Base-by-base conservation (phyloP, 2,888 invertebrate species). In the Macrosoma leucophasiata region DNA sequence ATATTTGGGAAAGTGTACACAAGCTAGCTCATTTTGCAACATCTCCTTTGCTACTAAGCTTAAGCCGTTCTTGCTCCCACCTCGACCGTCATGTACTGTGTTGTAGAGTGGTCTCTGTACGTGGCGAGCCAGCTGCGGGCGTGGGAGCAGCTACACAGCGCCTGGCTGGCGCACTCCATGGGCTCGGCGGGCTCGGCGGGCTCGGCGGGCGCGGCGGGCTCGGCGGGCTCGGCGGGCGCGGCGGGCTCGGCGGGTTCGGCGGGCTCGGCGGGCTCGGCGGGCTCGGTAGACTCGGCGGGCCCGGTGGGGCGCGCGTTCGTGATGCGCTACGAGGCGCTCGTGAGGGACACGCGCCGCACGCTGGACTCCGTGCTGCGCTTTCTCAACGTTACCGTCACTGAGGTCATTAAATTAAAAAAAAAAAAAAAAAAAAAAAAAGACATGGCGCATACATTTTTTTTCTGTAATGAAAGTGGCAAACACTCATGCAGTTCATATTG, bases 291-390 rank as follows among this genome's bases (percentile, higher is more conserved):
- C n/a, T n/a, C n/a, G n/a, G n/a, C 86, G 2, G 91, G 91, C 7
- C 88, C 89, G 3, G 75, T 91, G 20, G 89, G 89, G 59, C 85
- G 92, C 13, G 86, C 92, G 29, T 88, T 88, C 63, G n/a, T n/a
- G n/a, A n/a, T n/a, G n/a, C n/a, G n/a, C n/a, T 93, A 93, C 65
- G 91, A 92, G 46, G 78, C 87, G 44, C 73, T 92, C 33, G 88
- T 91, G 7, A 69, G 77, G 1, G 85, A 91, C 50, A 85, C 90
- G 0, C 86, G 87, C 48, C 62, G 67, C 18, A 86, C 88, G 1
- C 65, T 93, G 24, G 70, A 81, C 14, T 84, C 84, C 1, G 74
- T 91, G 33, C 68, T 92, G 33, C 64, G 72, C 24, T 91, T 91
- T 58, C 67, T 91, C 13, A 86, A 86, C 41, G 62, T 74, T 42